Evolutionary conservation across 2,113 vertebrate genomes (phyloP).

Genomic region (Lampris incognitus): DNA sequence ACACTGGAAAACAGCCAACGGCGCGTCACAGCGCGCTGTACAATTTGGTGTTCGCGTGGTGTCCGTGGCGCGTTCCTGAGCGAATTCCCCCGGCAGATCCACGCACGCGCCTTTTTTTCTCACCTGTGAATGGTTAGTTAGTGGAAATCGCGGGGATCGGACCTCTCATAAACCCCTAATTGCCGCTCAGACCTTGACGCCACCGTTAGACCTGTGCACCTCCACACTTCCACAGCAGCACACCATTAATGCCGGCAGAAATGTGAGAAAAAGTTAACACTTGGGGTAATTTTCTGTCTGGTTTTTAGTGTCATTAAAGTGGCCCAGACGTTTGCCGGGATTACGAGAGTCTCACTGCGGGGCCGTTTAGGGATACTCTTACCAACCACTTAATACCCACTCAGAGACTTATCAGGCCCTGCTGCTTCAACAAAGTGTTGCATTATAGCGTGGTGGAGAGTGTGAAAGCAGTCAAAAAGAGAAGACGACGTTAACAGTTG

Average conservation of each 20-base stretch:
- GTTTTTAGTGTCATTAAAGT: constrained; percentile 74
- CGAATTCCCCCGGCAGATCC: too few relatives aligned
- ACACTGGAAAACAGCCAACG: too few relatives aligned
- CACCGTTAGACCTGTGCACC: constrained; percentile 51
- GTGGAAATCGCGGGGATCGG: constrained; percentile 67
- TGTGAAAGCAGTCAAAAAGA: not conserved
- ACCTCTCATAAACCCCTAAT: constrained; percentile 76
- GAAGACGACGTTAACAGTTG: not conserved
- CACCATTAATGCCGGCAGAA: constrained; percentile 78
- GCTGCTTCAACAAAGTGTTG: constrained; percentile 65
- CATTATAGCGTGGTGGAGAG: constrained; percentile 29
- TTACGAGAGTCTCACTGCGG: constrained; percentile 69
- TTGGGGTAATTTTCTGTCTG: constrained; percentile 76
- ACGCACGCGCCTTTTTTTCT: not conserved
- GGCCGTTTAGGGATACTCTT: constrained; percentile 56
- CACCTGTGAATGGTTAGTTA: constrained; percentile 72
- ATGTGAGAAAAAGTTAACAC: constrained; percentile 79
- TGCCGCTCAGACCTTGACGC: constrained; percentile 78
- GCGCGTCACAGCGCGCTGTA: too few relatives aligned
- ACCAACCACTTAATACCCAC: constrained; percentile 66
- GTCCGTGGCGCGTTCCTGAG: too few relatives aligned
- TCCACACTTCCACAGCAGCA: constrained; percentile 65
- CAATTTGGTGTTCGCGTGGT: too few relatives aligned
- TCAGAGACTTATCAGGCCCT: constrained; percentile 67
- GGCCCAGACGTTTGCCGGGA: constrained; percentile 73